Evolutionary conservation across 2,797 vertebrate species (phyloP), one percentile per base, ranked within the genome.

Genomic region (Sebastes diaconus): DNA sequence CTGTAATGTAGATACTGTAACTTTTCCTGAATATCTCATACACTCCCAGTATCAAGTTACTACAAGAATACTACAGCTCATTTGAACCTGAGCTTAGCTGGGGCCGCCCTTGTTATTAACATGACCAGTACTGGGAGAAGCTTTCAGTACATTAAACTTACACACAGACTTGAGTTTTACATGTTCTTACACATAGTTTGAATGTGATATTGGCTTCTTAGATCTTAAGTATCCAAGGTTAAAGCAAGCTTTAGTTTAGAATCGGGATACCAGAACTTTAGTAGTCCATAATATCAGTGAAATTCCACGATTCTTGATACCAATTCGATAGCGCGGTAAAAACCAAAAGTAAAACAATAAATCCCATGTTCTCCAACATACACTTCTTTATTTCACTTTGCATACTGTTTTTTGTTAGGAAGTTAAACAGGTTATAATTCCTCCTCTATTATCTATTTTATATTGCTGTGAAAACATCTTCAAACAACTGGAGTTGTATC

Each of bases 61-160:
- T 75, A 50, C 79, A 85, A 66, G 80, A 92, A 90, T 60, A 85
- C 75, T 72, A 16, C 71, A 74, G 79, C 83, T 81, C 77, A 76
- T 85, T 76, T 84, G 50, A 88, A 89, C 87, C 71, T n/a, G 88
- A 88, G 87, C 89, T 86, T 11, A 42, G 55, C 67, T 8, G 74
- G 80, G 25, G n/a, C 79, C 75, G 50, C 83, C 83, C 88, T 75
- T 79, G 66, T 84, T 77, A 16, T 84, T 81, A 65, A 58, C 69
- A 30, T 36, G 46, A 54, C 46, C 18, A 16, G 32, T 34, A 74
- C 50, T 60, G 20, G 36, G 52, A 70, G 36, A 71, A n/a, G 29
- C 25, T 68, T 27, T 34, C 27, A 55, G 3, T 5, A 16, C 29
- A 20, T 50, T 20, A 13, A 46, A 64, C 24, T 11, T 4, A 5